Evolutionary conservation across 2,888 invertebrate genomes (phyloP).

Genomic region (Acrocyrtus sp.): DNA sequence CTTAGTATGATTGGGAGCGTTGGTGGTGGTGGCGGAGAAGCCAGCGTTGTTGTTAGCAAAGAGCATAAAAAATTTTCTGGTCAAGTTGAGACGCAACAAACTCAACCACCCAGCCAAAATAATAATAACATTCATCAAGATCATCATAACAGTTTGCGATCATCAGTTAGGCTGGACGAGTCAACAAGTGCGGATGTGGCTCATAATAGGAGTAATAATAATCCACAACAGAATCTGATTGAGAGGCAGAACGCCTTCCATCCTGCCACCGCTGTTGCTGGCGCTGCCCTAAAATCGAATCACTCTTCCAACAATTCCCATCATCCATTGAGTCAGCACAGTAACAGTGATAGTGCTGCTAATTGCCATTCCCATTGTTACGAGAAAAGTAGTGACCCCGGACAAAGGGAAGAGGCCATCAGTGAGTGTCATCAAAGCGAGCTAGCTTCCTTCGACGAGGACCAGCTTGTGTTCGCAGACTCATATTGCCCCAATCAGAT

Average conservation of each 20-base stretch:
- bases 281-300: constrained; percentile 27
- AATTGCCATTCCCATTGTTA: not conserved
- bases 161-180: constrained; percentile 59
- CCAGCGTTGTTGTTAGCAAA: not conserved
- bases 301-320: constrained; percentile 6
- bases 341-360: not conserved
- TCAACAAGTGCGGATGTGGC: constrained; percentile 61
- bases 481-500: constrained; percentile 50
- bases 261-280: constrained; percentile 29
- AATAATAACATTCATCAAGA: constrained; percentile 24
- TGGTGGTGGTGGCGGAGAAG: constrained; percentile 22
- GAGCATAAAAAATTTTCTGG: not conserved
- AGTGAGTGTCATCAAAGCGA: constrained; percentile 1
- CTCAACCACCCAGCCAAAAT: constrained; percentile 28
- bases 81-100: not conserved
- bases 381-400: not conserved
- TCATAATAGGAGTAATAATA: constrained; percentile 39
- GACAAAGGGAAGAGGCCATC: not conserved
- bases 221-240: constrained; percentile 35
- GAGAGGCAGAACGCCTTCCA: constrained; percentile 11
- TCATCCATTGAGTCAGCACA: constrained; percentile 1
- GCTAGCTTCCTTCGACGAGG: constrained; percentile 3
- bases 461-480: constrained; percentile 38
- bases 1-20: constrained; percentile 17
- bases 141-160: constrained; percentile 51